phyloP scores from a whole-genome alignment of 1,140 invertebrate species.

The Calycopis cecrops region DNA sequence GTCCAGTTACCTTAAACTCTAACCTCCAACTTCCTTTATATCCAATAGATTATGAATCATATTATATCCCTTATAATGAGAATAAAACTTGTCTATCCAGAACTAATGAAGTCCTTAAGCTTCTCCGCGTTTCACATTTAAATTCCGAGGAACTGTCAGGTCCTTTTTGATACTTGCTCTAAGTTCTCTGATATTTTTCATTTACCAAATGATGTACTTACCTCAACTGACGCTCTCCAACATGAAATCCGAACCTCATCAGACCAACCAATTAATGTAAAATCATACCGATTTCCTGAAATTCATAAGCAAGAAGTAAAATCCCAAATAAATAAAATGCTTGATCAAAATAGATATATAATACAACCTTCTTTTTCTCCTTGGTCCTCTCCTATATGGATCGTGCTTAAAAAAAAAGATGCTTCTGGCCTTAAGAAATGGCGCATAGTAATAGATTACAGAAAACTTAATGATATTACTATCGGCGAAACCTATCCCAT shows the following conservation, averaged over 20 bases:
- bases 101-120: slow-evolving; percentile 15
- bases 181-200: slow-evolving; percentile 27
- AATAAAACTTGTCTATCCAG: slow-evolving; percentile 8
- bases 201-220: slow-evolving; percentile 22
- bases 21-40: not conserved
- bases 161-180: too few species aligned
- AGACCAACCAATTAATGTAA: slow-evolving; percentile 17
- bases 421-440: slow-evolving; percentile 23
- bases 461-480: slow-evolving; percentile 30
- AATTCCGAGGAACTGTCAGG: too few species aligned
- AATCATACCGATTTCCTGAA: slow-evolving; percentile 49
- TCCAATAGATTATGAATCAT: not conserved
- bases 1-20: not conserved
- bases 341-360: slow-evolving; percentile 41
- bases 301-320: slow-evolving; percentile 43
- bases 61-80: slow-evolving; percentile 1
- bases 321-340: slow-evolving; percentile 2
- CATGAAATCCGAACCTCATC: slow-evolving; percentile 27
- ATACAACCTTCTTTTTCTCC: slow-evolving; percentile 40
- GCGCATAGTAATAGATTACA: slow-evolving; percentile 26
- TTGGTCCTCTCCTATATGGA: slow-evolving; percentile 36
- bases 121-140: too few species aligned
- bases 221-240: slow-evolving; percentile 20
- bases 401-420: slow-evolving; percentile 9
- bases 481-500: slow-evolving; percentile 39